Evolutionary conservation across 2,113 vertebrate species (phyloP), one percentile per base, ranked within the genome.

Genomic region (Daubentonia madagascariensis): DNA sequence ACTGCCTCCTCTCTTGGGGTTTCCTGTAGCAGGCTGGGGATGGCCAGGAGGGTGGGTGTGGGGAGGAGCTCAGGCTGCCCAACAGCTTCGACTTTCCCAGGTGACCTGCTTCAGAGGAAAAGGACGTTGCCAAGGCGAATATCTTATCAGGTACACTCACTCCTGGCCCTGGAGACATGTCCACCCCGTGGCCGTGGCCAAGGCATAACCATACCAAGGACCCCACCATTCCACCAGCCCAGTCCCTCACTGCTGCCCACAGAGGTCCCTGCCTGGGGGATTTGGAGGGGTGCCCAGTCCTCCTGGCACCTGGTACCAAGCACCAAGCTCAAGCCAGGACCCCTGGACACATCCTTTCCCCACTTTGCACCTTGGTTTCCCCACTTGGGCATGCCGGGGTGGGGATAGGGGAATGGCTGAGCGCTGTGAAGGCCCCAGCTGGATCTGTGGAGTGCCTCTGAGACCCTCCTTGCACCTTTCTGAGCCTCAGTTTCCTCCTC

Each of bases 71-170:
- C 35, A 0, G 23, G 57, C 68, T 76, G 78, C 52, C 73, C 17
- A 25, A 9, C 10, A 70, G 80, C 85, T 96, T 76, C 37, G 79
- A 78, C 72, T 92, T 97, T 93, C 84, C 40, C 68, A 81, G 61
- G 52, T 96, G 97, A 96, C 87, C 90, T 48, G 30, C 65, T n/a
- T 17, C 68, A 48, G 23, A 50, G 43, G 84, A 94, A 50, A 96
- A 98, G 97, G 95, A 86, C 94, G 5, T 96, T 2, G 0, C 57
- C 63, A 79, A 30, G 75, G 87, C 32, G 43, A 95, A 73, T 95
- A 95, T 85, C 92, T 97, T 96, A 97, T 95, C 94, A 50, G 45
- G 23, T 35, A 48, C 28, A 48, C n/a, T 12, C 28, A 63, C 32
- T 86, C 59, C 30, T 83, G 90, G 50, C 79, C n/a, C 80, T 72